Evolutionary conservation across 1,140 invertebrate species (phyloP).

Genomic region (Harpegnathos saltator): DNA sequence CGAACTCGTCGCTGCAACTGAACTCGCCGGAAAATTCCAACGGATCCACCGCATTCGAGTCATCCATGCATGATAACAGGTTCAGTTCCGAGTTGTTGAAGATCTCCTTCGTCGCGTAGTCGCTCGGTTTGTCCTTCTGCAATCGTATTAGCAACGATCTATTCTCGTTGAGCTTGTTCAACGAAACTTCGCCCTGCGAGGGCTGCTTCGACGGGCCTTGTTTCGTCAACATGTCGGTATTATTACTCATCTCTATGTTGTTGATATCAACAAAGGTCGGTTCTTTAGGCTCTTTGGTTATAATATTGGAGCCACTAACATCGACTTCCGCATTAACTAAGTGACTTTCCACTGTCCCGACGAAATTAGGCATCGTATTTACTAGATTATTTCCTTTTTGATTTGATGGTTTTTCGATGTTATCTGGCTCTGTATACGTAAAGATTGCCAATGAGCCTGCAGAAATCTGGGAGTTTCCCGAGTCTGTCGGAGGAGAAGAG

Average conservation of each 20-base stretch:
- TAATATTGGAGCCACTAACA: background rate
- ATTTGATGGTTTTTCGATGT: background rate
- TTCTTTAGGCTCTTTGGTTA: background rate
- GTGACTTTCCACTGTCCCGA: background rate
- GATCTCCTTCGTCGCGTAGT: background rate
- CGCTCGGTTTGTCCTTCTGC: background rate
- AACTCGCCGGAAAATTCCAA: constrained; percentile 26
- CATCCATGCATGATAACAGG: constrained; percentile 25
- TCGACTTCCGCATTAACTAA: background rate
- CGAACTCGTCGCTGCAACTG: constrained; percentile 74
- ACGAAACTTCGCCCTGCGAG: background rate
- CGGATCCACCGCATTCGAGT: constrained; percentile 47
- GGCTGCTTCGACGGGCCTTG: background rate
- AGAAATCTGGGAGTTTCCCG: background rate
- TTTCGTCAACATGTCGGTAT: background rate
- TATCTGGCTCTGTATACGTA: background rate
- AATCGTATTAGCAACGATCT: background rate
- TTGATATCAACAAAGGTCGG: too few relatives aligned
- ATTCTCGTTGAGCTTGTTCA: background rate
- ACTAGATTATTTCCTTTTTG: constrained; percentile 21
- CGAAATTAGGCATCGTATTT: background rate
- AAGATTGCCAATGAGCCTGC: too few relatives aligned
- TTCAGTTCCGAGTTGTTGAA: constrained; percentile 52
- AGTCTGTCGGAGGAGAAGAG: background rate
- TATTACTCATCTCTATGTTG: background rate